Conservation (phyloP, 2,113 vertebrate genomes). For the Eolophus roseicapilla region DNA sequence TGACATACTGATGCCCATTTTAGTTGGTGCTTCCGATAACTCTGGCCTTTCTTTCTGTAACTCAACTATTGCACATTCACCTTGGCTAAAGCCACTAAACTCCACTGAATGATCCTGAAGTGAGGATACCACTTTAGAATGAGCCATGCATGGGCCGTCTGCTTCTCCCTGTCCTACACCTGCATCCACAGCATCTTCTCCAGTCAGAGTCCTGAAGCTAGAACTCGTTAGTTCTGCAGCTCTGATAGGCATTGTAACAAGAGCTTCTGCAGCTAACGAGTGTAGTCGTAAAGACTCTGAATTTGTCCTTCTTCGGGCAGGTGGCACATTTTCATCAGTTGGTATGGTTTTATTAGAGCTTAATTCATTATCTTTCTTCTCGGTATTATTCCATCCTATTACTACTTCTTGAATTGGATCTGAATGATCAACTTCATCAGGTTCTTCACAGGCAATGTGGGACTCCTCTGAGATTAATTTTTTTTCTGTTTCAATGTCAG, state of each 20-base stretch:
- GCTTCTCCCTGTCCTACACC: constrained; percentile 72
- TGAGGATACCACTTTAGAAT: constrained; percentile 64
- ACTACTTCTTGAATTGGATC: constrained; percentile 76
- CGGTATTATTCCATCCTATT: constrained; percentile 73
- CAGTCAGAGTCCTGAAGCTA: constrained; percentile 64
- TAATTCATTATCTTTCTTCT: constrained; percentile 71
- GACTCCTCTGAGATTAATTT: constrained; percentile 55
- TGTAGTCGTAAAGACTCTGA: constrained; percentile 94
- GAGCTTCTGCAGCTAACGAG: constrained; percentile 92
- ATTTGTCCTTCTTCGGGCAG: constrained; percentile 89
- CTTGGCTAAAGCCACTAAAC: constrained; percentile 69
- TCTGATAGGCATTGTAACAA: constrained; percentile 94
- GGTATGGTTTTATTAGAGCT: constrained; percentile 38
- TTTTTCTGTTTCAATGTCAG: constrained; percentile 77
- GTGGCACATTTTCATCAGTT: constrained; percentile 88
- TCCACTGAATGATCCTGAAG: constrained; percentile 64
- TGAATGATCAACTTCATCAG: constrained; percentile 40
- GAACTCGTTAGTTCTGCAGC: constrained; percentile 80
- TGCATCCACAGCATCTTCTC: constrained; percentile 60
- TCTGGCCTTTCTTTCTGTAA: constrained; percentile 75
- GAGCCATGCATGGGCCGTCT: constrained; percentile 33
- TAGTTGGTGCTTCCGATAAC: constrained; percentile 81
- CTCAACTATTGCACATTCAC: constrained; percentile 72
- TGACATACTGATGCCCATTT: constrained; percentile 94
- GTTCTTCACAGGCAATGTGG: constrained; percentile 42